Evolutionary conservation across 2,113 vertebrate genomes (phyloP), one percentile per base, ranked within the genome.

Genomic region (Gnathonemus echidnorhynchus): DNA sequence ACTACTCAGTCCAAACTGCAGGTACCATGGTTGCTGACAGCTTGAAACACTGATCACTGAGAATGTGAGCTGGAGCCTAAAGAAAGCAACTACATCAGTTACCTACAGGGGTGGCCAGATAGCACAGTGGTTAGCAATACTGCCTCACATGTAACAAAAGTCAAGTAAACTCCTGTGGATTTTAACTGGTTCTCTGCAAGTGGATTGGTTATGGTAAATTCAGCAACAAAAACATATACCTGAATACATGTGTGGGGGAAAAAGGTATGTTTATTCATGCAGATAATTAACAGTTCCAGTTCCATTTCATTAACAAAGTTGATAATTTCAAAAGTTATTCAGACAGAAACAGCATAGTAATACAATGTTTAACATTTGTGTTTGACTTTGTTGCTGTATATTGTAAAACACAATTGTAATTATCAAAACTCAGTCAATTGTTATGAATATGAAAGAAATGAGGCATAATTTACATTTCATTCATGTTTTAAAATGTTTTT

Each of bases 1-100:
- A 39, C 0, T 0, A 39, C 2, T 0, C 39, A 0, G 2, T 3
- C 39, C 39, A 39, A 0, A 39, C 2, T 39, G 2, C 0, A 39
- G 39, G 39, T 0, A 39, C 39, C 39, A 39, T 39, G 39, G 39
- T 0, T 3, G 39, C 39, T 39, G 39, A 39, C 39, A 39, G 39
- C 39, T 3, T 3, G 39, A 42, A 42, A 3, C 39, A 42, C 39
- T 42, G 39, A 42, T 3, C 39, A 42, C 39, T 42, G 39, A 42
- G 39, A 42, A 42, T 42, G 39, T 42, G 39, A 42, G 39, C 39
- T 42, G 39, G 39, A 42, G 39, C 39, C 39, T 42, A 42, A 42
- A 42, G 39, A 42, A 42, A 42, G 39, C 39, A 42, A 42, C 39
- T 42, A 42, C 39, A 42, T 42, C 39, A 42, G 39, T 3, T 42